Evolutionary conservation across 2,888 invertebrate genomes (phyloP).

Genomic region (Chaitophorus viminalis): DNA sequence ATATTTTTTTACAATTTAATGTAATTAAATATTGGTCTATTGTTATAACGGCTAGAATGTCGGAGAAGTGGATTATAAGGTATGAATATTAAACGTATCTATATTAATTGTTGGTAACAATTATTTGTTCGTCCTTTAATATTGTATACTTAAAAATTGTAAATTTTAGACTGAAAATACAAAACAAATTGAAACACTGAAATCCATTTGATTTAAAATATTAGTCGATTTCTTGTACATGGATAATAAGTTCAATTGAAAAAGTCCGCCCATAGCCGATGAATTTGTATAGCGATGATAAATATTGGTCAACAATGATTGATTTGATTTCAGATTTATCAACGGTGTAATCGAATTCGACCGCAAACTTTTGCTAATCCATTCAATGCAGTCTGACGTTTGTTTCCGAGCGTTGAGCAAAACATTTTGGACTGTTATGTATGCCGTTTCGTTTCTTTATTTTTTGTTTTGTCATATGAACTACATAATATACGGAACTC

Average conservation of each 20-base stretch:
- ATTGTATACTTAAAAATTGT: neutral
- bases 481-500: no score
- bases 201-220: neutral
- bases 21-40: neutral
- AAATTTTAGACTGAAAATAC: no score
- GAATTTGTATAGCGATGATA: neutral
- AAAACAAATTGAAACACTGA: neutral
- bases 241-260: neutral
- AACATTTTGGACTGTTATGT: neutral
- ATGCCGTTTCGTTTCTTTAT: neutral
- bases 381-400: neutral
- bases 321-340: neutral
- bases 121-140: neutral
- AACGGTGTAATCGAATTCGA: constrained; percentile 10
- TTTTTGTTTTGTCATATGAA: neutral
- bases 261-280: neutral
- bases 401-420: neutral
- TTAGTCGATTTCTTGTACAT: neutral
- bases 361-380: neutral
- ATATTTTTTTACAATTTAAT: neutral
- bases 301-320: neutral
- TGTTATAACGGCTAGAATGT: neutral
- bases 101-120: neutral
- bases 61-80: constrained; percentile 1
- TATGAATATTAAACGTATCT: neutral